These are phyloP conservation scores for Alosa alosa DNA, from an alignment of 2,113 vertebrate genomes.

Conservation along the genomic window DNA sequence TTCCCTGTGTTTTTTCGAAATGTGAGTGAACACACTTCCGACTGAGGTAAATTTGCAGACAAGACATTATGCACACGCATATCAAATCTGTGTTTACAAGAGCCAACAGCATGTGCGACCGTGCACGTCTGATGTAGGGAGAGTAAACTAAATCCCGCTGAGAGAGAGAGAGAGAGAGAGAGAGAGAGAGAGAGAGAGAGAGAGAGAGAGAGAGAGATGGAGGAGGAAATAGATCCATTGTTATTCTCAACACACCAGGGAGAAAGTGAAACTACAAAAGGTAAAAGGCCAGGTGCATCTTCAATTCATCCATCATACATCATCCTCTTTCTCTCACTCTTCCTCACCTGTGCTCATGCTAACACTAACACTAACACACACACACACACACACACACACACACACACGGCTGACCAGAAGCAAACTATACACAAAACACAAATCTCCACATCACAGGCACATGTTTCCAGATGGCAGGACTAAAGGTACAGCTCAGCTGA, in stretches of 20 bases:
- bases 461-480: background rate
- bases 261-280: constrained; percentile 3
- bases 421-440: background rate
- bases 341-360: background rate
- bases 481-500: background rate
- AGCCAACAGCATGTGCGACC: background rate
- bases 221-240: background rate
- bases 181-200: background rate
- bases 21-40: background rate
- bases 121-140: background rate
- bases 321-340: background rate
- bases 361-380: background rate
- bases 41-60: background rate
- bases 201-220: background rate
- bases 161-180: background rate
- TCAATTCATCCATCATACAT: background rate
- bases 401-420: background rate
- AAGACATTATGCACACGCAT: background rate
- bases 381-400: background rate
- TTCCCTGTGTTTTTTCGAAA: background rate
- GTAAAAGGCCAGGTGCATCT: background rate
- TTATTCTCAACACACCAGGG: constrained; percentile 5
- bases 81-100: background rate
- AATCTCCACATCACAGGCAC: background rate
- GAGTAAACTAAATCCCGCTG: background rate